Evolutionary conservation across 2,113 vertebrate genomes (phyloP).

Genomic region (Notothenia coriiceps): DNA sequence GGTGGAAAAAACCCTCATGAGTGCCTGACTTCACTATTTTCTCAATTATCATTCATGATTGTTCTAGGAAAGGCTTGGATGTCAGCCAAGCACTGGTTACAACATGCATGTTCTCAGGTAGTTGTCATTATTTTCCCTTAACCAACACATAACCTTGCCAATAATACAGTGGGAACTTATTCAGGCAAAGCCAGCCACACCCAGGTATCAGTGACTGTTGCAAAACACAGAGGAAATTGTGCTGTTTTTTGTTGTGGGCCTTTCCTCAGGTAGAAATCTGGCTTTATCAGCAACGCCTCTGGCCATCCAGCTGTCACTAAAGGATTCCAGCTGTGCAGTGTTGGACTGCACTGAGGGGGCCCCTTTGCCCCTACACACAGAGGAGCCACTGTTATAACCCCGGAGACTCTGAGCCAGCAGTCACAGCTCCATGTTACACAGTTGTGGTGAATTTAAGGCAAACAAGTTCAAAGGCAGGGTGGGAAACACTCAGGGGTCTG

Average conservation of each 20-base stretch:
- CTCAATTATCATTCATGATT: neutral
- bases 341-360: conserved; percentile 50
- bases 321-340: conserved; percentile 78
- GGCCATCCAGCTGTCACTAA: conserved; percentile 77
- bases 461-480: conserved; percentile 78
- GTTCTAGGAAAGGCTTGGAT: conserved; percentile 17
- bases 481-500: conserved; percentile 50
- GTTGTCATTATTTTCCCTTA: conserved; percentile 24
- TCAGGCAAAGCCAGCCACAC: conserved; percentile 68
- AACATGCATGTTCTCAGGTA: conserved; percentile 27
- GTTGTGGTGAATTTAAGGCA: conserved; percentile 81
- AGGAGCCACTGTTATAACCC: conserved; percentile 75
- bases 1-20: conserved; percentile 18
- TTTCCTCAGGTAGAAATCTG: conserved; percentile 66
- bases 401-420: conserved; percentile 43
- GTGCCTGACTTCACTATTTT: neutral
- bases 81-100: conserved; percentile 26
- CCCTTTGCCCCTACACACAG: conserved; percentile 64
- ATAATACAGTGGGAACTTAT: conserved; percentile 43
- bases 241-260: conserved; percentile 13
- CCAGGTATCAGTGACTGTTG: conserved; percentile 60
- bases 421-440: conserved; percentile 64
- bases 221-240: conserved; percentile 45
- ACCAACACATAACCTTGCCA: conserved; percentile 30
- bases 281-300: conserved; percentile 37